Evolutionary conservation across 2,888 invertebrate species (phyloP).

Genomic region (Eumacrocentrus americanus): DNA sequence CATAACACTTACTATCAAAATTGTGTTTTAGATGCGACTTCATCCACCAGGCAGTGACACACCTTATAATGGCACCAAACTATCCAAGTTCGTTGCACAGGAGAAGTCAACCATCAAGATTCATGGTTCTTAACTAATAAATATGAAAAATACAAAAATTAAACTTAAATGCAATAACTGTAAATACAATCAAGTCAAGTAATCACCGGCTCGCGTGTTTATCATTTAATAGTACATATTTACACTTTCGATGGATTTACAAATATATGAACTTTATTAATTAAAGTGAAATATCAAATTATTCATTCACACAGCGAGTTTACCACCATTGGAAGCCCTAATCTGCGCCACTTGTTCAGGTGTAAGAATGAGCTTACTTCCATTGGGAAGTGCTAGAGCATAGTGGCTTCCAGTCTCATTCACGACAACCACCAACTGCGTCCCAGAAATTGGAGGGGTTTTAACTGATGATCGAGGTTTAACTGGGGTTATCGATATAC

Average conservation of each 20-base stretch:
- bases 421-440: slow-evolving; percentile 56
- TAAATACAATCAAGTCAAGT: slow-evolving; percentile 32
- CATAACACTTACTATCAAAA: not conserved
- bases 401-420: slow-evolving; percentile 60
- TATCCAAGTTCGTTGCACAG: slow-evolving; percentile 64
- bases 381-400: slow-evolving; percentile 58
- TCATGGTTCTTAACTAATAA: slow-evolving; percentile 28
- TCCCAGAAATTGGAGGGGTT: slow-evolving; percentile 35
- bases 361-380: slow-evolving; percentile 58
- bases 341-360: slow-evolving; percentile 60
- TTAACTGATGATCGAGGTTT: slow-evolving; percentile 42
- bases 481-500: slow-evolving; percentile 56
- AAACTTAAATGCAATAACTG: slow-evolving; percentile 3
- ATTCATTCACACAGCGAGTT: slow-evolving; percentile 49
- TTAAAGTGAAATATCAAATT: not conserved
- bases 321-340: slow-evolving; percentile 59
- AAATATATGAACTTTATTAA: slow-evolving; percentile 1
- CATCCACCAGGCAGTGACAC: slow-evolving; percentile 72
- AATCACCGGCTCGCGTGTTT: slow-evolving; percentile 29
- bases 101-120: slow-evolving; percentile 45
- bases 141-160: not conserved
- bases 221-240: slow-evolving; percentile 19
- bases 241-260: slow-evolving; percentile 1
- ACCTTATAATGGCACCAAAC: slow-evolving; percentile 64
- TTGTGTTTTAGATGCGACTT: slow-evolving; percentile 68